phyloP scores from a whole-genome alignment of 1,140 invertebrate genomes.

The Chironomus tepperi region DNA sequence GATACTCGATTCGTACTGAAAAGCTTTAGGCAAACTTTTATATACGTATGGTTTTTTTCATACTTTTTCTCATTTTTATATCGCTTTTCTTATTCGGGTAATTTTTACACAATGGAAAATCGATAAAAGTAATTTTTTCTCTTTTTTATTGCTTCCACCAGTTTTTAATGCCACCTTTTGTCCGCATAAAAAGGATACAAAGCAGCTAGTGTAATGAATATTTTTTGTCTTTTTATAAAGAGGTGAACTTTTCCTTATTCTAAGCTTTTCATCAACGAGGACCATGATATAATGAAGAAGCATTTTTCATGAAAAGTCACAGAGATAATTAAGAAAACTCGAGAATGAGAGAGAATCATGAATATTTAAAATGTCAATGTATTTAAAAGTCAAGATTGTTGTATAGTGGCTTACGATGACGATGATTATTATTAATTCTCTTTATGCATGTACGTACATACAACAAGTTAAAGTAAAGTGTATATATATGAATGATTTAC shows the following conservation, averaged over 20 bases:
- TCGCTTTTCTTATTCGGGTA: not conserved
- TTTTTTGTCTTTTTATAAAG: too few relatives aligned
- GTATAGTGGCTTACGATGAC: too few relatives aligned
- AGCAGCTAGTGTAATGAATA: too few relatives aligned
- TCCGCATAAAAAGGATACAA: not conserved
- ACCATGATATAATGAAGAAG: too few relatives aligned
- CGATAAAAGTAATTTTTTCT: conserved; percentile 16
- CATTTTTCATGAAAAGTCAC: not conserved
- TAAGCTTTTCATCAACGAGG: too few relatives aligned
- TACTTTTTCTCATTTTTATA: not conserved
- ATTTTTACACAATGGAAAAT: conserved; percentile 14
- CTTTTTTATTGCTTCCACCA: conserved; percentile 1
- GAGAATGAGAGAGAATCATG: not conserved
- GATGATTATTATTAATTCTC: too few relatives aligned
- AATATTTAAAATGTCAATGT: conserved; percentile 9
- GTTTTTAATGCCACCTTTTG: conserved; percentile 20
- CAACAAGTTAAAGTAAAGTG: not conserved
- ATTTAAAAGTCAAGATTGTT: too few relatives aligned
- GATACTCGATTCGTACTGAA: not conserved
- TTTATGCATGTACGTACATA: too few relatives aligned
- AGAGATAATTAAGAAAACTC: not conserved
- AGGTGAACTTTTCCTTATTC: too few relatives aligned
- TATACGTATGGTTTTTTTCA: not conserved
- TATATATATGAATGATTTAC: conserved; percentile 28
- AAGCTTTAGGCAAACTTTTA: conserved; percentile 7